phyloP scores from a whole-genome alignment of 2,113 vertebrate species.

The Muntiacus reevesi region DNA sequence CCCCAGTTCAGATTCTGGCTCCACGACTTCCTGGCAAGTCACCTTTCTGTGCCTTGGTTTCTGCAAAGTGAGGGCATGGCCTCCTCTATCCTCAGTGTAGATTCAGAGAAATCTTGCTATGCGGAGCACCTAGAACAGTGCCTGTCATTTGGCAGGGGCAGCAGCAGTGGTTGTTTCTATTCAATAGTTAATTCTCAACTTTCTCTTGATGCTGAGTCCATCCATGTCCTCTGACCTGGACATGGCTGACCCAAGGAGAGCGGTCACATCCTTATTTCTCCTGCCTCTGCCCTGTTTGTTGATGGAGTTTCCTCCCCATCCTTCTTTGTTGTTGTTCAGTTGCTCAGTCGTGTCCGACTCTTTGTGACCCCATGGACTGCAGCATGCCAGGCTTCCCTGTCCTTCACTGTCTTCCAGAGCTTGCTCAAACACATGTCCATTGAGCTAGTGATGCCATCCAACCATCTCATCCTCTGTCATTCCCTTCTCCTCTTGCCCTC shows the following conservation, averaged over 20 bases:
- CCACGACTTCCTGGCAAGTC: background rate
- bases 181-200: background rate
- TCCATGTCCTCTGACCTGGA: background rate
- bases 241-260: background rate
- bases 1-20: background rate
- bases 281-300: background rate
- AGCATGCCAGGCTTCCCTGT: background rate
- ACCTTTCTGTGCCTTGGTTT: background rate
- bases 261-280: fast-evolving
- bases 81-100: background rate
- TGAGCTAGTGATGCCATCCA: background rate
- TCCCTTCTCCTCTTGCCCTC: background rate
- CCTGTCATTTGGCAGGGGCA: background rate
- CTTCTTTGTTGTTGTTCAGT: background rate
- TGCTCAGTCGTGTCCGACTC: background rate
- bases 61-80: background rate
- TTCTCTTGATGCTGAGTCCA: background rate
- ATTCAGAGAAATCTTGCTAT: background rate
- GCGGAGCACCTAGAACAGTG: background rate
- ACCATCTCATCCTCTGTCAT: background rate
- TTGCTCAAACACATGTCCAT: background rate
- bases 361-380: background rate
- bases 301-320: no score
- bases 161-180: background rate
- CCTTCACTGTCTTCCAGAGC: background rate